phyloP scores from a whole-genome alignment of 23 tunicate species.

The Trididemnum miniatum region DNA sequence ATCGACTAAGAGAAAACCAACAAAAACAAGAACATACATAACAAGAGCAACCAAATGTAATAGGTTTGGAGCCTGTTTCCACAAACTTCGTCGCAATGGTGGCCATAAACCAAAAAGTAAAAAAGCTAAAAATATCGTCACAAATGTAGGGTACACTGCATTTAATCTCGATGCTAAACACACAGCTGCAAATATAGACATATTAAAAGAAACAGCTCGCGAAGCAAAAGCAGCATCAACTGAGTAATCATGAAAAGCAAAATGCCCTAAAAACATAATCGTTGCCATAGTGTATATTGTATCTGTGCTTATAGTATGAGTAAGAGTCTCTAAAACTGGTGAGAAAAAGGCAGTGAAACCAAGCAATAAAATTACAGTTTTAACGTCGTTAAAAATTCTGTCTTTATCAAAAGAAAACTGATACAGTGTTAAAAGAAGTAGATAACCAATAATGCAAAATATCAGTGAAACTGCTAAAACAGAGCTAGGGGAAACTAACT shows the following conservation, averaged over 20 bases:
- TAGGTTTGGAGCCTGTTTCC: constrained; percentile 27
- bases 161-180: constrained; percentile 83
- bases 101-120: constrained; percentile 92
- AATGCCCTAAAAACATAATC: constrained; percentile 58
- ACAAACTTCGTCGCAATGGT: constrained; percentile 41
- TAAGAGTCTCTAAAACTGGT: constrained; percentile 75
- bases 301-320: constrained; percentile 92
- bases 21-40: constrained; percentile 22
- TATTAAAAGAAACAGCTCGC: constrained; percentile 72
- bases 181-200: constrained; percentile 81
- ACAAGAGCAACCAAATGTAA: constrained; percentile 33
- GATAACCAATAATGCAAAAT: constrained; percentile 35
- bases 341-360: constrained; percentile 69
- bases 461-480: constrained; percentile 11
- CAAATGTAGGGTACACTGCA: constrained; percentile 54
- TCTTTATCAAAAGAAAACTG: background rate
- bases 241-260: constrained; percentile 75
- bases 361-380: constrained; percentile 53
- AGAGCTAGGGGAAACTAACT: constrained; percentile 18
- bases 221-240: constrained; percentile 38
- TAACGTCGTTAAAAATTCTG: constrained; percentile 21
- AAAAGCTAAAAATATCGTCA: constrained; percentile 61
- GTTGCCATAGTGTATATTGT: constrained; percentile 85
- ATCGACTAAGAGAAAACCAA: constrained; percentile 16
- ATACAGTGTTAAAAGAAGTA: constrained; percentile 2